Base-by-base conservation (phyloP, 37 sponge, comb jelly and placozoan species). In the Cliona cf. orientalis region DNA sequence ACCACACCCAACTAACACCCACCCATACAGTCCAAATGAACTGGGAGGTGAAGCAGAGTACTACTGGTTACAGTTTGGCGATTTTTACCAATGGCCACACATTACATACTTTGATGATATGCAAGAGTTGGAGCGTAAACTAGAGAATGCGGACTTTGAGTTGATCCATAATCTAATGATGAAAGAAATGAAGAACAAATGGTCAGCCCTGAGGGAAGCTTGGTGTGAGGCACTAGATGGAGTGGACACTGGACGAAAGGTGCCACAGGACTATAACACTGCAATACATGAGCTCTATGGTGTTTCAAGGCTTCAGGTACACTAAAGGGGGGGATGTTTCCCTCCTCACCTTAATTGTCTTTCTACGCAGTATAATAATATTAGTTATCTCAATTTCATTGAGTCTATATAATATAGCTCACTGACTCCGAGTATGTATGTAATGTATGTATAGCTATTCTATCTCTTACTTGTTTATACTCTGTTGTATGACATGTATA, bases 1-100 rank as follows among this genome's bases (percentile, higher is more conserved):
- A 39, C 69, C 77, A 22, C 85, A 84, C 42, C 85, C 85, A 0
- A 56, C 40, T 22, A 67, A 57, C 55, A 46, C 40, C 25, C 85
- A 84, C 58, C 69, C 76, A 4, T 84, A 84, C 85, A 75, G 76
- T 35, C 85, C 85, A 55, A 76, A 69, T 55, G 68, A 37, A 0
- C 32, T 76, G 33, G 85, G 76, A 29, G n/a, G n/a, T n/a, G 85
- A 84, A 33, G 76, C 85, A 31, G 85, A 84, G 68, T 75, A 32
- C 28, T 84, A 84, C 69, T 84, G 85, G 85, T 22, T 84, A 58
- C 85, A 84, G 76, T 57, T 84, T 49, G 46, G 77, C 0, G 77
- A 84, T 45, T 75, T 84, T 35, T 84, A 53, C 32, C 56, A 84
- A 40, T 74, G 76, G 69, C 85, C 85, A 0, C 85, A 84, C 31